Conservation (phyloP, 2,888 invertebrate species). For the Tiliacea aurago region DNA sequence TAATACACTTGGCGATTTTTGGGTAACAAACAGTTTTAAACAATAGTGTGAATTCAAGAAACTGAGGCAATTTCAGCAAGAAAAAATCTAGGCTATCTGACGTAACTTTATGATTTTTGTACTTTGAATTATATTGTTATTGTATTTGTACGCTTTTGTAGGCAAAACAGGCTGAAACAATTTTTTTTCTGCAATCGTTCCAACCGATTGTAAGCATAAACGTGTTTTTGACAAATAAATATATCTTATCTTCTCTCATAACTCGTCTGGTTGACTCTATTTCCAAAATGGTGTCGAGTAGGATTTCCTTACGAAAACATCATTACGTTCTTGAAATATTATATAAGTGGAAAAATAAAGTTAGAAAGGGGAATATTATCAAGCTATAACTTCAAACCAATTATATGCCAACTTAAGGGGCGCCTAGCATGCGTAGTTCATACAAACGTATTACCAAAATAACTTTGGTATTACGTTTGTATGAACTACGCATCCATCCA, state of each 20-base stretch:
- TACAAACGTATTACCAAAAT: no score
- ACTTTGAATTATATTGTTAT: no score
- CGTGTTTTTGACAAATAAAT: no score
- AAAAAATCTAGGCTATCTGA: no score
- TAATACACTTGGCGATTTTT: background rate
- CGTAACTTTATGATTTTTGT: no score
- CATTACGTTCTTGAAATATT: background rate
- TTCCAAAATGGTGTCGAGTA: background rate
- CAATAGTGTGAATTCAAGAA: background rate
- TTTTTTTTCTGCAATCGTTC: no score
- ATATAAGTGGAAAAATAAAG: background rate
- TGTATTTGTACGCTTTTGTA: no score
- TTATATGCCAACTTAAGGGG: constrained; percentile 3
- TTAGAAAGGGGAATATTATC: background rate
- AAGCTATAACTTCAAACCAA: background rate
- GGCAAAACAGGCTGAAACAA: no score
- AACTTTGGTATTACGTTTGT: no score
- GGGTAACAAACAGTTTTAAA: background rate
- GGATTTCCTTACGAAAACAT: background rate
- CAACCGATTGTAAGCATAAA: no score
- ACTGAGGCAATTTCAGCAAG: background rate
- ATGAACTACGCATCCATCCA: no score
- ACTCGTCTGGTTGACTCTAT: background rate
- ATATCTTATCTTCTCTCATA: background rate
- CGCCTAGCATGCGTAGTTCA: no score